phyloP scores from a whole-genome alignment of 2,113 vertebrate genomes.

The Malurus alboscapulatus region DNA sequence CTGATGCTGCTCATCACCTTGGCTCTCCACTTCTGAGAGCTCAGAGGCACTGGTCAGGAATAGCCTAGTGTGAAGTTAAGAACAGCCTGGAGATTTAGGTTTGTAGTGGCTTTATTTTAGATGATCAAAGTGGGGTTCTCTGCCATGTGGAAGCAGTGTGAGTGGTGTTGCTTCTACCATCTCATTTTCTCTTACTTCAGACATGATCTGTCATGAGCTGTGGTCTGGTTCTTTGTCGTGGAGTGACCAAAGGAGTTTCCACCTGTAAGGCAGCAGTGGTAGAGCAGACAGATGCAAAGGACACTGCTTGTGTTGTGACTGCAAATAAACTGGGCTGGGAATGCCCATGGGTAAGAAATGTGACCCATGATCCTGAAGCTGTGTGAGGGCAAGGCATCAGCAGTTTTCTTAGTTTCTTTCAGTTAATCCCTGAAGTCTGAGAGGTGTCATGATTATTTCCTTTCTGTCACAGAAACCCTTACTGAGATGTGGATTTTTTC shows the following conservation, averaged over 20 bases:
- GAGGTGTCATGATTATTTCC: neutral
- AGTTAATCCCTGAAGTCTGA: neutral
- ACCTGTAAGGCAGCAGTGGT: neutral
- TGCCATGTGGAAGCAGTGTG: neutral
- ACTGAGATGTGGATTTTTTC: neutral
- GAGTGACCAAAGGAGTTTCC: neutral
- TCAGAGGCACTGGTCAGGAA: neutral
- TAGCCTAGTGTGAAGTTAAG: neutral
- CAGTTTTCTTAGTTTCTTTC: neutral
- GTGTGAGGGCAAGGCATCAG: neutral
- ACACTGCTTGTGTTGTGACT: neutral
- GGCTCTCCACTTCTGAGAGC: neutral
- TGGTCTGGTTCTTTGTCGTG: neutral
- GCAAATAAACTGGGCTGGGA: neutral
- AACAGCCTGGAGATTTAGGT: neutral
- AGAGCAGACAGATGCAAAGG: neutral
- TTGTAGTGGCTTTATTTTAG: neutral
- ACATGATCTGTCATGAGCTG: neutral
- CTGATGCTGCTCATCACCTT: neutral
- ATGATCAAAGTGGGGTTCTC: neutral
- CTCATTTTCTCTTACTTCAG: neutral
- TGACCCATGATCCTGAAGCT: neutral
- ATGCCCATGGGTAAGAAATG: rapidly evolving
- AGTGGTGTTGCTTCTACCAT: neutral
- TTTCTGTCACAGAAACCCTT: neutral